Base-by-base conservation (phyloP, 2,797 vertebrate species). In the Poecilia velifera region DNA sequence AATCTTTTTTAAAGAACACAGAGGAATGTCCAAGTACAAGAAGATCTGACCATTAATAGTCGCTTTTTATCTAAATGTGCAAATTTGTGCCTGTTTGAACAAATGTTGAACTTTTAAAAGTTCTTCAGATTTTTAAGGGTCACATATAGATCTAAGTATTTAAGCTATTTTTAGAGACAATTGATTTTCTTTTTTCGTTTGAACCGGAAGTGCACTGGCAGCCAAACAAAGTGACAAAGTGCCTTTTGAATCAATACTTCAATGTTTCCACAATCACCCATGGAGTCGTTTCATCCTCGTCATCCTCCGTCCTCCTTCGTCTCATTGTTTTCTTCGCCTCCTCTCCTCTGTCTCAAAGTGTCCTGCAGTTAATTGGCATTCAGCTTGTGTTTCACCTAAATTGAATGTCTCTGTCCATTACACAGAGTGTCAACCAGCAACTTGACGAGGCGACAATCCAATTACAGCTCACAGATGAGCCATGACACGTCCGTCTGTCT, bases 331-430 rank as follows among this genome's bases (percentile, higher is more conserved):
- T 53, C 43, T 49, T 75, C 25, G 34, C 10, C 43, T 73, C 16
- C 43, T 45, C 43, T 31, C 16, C 43, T 31, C 16, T 6, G 43
- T 53, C n/a, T 45, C 28, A 2, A n/a, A 57, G 45, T 0, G 57
- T 77, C 36, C 82, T 66, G 79, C 75, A 74, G 47, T 64, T 88
- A 84, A 85, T 90, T 85, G 78, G 70, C 80, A 88, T 88, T 83
- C 88, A 84, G 76, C 34, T 77, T 78, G 86, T 82, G 86, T 81
- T 82, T 72, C 18, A 36, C 41, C 3, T 80, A 87, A 90, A 90
- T 89, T 90, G 81, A 90, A 90, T 85, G 89, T 86, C 86, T 89
- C 87, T 90, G 86, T 89, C 86, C 84, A 90, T 90, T 90, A 87
- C 78, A 59, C 80, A 47, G 78, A 86, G 89, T 78, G 84, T 87